Conservation (phyloP, 1,140 invertebrate genomes). For the Subanguina moxae region DNA sequence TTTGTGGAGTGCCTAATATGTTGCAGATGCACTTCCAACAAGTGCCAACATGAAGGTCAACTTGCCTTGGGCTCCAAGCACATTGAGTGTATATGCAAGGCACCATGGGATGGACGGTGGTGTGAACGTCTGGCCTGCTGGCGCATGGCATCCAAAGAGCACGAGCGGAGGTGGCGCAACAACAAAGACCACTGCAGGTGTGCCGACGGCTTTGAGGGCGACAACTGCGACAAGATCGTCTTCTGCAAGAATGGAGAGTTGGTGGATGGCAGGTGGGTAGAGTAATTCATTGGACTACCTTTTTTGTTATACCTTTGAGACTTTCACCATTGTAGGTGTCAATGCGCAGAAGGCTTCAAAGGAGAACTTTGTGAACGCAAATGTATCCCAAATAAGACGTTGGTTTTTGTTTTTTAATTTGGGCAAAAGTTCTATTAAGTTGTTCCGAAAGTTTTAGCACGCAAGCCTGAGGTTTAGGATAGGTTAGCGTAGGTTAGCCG, state of each 20-base stretch:
- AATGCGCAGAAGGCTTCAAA: slow-evolving; percentile 45
- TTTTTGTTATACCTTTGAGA: neutral
- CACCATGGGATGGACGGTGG: slow-evolving; percentile 44
- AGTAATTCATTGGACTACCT: neutral
- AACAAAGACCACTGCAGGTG: slow-evolving; percentile 33
- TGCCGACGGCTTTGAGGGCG: slow-evolving; percentile 35
- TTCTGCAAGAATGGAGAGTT: slow-evolving; percentile 42
- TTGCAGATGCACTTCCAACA: slow-evolving; percentile 35
- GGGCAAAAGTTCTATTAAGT: too few relatives aligned
- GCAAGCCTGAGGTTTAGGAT: too few relatives aligned
- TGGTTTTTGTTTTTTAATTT: slow-evolving; percentile 22
- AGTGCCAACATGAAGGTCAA: slow-evolving; percentile 43
- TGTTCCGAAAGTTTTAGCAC: too few relatives aligned
- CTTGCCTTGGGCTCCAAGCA: slow-evolving; percentile 34
- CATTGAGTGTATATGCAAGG: slow-evolving; percentile 46
- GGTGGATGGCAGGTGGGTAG: slow-evolving; percentile 19
- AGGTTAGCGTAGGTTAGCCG: too few relatives aligned
- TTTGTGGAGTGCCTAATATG: neutral
- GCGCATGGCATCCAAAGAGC: slow-evolving; percentile 46
- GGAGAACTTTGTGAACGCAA: slow-evolving; percentile 46
- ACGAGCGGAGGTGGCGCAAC: slow-evolving; percentile 41
- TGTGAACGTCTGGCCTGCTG: slow-evolving; percentile 45
- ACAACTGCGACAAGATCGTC: slow-evolving; percentile 41
- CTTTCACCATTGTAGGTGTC: slow-evolving; percentile 23
- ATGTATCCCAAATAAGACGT: slow-evolving; percentile 46